Conservation (phyloP, 2,113 vertebrate species). For the Psammodynastes pulverulentus region DNA sequence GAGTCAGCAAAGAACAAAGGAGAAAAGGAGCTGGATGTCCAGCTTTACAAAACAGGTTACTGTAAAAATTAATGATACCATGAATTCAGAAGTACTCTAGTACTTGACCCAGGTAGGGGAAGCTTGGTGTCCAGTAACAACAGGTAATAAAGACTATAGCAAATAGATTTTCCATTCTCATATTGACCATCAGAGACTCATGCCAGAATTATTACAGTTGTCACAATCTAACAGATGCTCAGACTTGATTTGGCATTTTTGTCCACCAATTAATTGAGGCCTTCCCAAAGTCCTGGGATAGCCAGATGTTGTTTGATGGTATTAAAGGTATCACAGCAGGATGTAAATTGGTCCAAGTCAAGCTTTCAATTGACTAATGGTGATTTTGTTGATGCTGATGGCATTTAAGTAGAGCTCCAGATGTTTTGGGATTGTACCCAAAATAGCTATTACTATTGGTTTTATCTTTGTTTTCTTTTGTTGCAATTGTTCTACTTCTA, state of each 20-base stretch:
- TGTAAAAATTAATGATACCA: background rate
- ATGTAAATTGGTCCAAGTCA: background rate
- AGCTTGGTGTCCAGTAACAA: background rate
- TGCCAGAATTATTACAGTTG: background rate
- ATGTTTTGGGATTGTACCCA: background rate
- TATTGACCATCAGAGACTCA: background rate
- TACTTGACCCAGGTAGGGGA: background rate
- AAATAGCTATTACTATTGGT: background rate
- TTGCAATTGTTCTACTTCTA: background rate
- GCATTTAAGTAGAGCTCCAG: background rate
- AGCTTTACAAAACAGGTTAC: background rate
- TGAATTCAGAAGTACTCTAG: background rate
- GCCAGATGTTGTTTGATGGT: background rate
- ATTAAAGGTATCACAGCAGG: background rate
- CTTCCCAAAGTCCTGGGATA: background rate
- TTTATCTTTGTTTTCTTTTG: background rate
- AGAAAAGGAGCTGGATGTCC: background rate
- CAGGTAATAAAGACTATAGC: background rate
- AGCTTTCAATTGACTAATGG: background rate
- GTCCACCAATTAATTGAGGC: background rate
- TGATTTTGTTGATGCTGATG: background rate
- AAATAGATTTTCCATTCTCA: background rate
- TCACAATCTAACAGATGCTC: background rate
- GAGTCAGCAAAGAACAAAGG: background rate
- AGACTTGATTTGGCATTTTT: background rate